Conservation (phyloP, 2,888 invertebrate genomes). For the Harpalus rufipes region DNA sequence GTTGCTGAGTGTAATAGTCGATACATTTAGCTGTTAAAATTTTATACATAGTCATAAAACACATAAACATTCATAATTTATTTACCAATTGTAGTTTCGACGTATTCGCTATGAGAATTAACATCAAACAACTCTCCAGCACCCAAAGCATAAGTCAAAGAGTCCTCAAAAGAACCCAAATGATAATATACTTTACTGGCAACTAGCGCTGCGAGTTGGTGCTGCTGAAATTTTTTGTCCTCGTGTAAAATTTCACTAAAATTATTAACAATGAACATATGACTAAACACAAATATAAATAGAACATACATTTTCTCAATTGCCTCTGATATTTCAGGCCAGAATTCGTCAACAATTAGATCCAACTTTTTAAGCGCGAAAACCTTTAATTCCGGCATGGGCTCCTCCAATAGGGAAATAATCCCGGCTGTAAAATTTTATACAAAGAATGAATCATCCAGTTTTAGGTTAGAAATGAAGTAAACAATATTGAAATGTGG, state of each 20-base stretch:
- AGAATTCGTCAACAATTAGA: constrained; percentile 97
- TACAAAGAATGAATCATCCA: constrained; percentile 49
- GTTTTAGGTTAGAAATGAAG: constrained; percentile 69
- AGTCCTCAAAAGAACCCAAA: constrained; percentile 97
- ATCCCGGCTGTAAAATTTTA: constrained; percentile 86
- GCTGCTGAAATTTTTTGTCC: constrained; percentile 91
- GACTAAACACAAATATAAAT: no score
- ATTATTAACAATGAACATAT: constrained; percentile 65
- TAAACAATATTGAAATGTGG: constrained; percentile 37
- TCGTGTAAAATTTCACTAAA: constrained; percentile 95
- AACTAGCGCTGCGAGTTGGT: constrained; percentile 96
- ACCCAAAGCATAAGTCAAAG: constrained; percentile 97
- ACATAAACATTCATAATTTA: neutral
- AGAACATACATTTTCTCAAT: constrained; percentile 92
- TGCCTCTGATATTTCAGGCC: constrained; percentile 99
- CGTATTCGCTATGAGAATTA: constrained; percentile 95
- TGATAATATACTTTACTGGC: constrained; percentile 99
- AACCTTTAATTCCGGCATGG: constrained; percentile 94
- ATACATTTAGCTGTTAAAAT: constrained; percentile 90
- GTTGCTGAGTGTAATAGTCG: constrained; percentile 95
- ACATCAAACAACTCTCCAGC: constrained; percentile 97
- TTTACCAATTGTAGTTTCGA: constrained; percentile 93
- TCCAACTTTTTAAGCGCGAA: constrained; percentile 96
- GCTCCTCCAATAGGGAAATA: constrained; percentile 96
- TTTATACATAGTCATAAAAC: neutral